phyloP scores from a whole-genome alignment of 2,888 invertebrate species.

The Griposia aprilina region DNA sequence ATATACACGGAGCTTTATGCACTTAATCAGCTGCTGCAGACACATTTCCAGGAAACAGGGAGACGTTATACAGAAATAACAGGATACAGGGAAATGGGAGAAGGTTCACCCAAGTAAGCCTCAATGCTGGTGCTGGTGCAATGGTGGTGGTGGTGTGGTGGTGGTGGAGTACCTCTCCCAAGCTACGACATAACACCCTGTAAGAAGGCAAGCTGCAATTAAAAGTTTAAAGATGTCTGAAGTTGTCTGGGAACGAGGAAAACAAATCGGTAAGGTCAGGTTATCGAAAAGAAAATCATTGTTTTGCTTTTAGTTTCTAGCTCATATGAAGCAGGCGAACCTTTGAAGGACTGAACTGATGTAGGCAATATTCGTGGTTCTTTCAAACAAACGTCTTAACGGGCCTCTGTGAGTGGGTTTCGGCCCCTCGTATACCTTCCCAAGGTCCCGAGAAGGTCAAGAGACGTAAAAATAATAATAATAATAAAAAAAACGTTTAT shows the following conservation, averaged over 20 bases:
- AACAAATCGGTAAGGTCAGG: background rate
- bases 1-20: slow-evolving; percentile 58
- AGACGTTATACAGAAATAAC: slow-evolving; percentile 58
- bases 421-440: too few species aligned
- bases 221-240: background rate
- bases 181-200: too few species aligned
- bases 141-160: too few species aligned
- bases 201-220: background rate
- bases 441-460: too few species aligned
- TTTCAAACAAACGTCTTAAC: too few species aligned
- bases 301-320: background rate
- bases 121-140: too few species aligned
- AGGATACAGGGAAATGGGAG: slow-evolving; percentile 20
- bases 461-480: too few species aligned
- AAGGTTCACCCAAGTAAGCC: slow-evolving; percentile 11
- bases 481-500: too few species aligned
- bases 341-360: background rate
- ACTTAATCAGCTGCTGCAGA: slow-evolving; percentile 68
- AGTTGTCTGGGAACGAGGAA: background rate
- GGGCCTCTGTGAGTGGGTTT: too few species aligned
- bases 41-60: slow-evolving; percentile 63
- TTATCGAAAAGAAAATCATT: background rate
- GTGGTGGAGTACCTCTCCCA: too few species aligned
- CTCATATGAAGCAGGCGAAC: background rate
- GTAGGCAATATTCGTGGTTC: too few species aligned